Percentiles rank a stretch among this genome's conserved stretches.
Conservation (phyloP, 2,888 invertebrate species). For the Troglohyphantes excavatus region DNA sequence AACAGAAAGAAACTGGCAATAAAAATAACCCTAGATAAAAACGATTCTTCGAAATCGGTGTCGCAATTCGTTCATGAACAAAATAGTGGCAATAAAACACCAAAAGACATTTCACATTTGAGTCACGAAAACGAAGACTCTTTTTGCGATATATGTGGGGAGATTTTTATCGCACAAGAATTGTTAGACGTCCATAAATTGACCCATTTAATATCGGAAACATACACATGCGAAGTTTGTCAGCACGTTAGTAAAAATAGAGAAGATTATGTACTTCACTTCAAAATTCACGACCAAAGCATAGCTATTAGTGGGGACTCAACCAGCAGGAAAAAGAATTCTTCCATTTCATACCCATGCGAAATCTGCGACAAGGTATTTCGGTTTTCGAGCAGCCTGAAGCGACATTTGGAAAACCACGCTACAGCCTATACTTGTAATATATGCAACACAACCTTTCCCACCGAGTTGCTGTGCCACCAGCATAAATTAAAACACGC, state of each 20-base stretch:
- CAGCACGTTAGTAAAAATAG: constrained; percentile 45
- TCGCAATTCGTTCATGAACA: neutral
- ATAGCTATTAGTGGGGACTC: neutral
- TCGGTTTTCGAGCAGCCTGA: constrained; percentile 36
- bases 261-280: constrained; percentile 54
- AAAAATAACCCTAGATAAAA: constrained; percentile 1
- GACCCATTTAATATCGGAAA: constrained; percentile 32
- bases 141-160: constrained; percentile 51
- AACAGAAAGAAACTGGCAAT: neutral
- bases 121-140: neutral
- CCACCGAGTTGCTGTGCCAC: constrained; percentile 41
- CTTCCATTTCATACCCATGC: constrained; percentile 15
- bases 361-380: constrained; percentile 41
- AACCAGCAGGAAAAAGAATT: neutral
- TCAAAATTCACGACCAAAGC: neutral
- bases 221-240: constrained; percentile 54
- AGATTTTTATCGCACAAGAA: constrained; percentile 33
- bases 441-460: constrained; percentile 49
- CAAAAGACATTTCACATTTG: neutral
- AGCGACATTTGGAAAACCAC: constrained; percentile 41
- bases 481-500: constrained; percentile 67
- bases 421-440: constrained; percentile 16
- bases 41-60: neutral
- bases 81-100: neutral
- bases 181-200: constrained; percentile 56